A percentile compares a stretch with the other conserved stretches of the same genome.
phyloP scores from a whole-genome alignment of 2,113 vertebrate genomes.

The Epinephelus fuscoguttatus region DNA sequence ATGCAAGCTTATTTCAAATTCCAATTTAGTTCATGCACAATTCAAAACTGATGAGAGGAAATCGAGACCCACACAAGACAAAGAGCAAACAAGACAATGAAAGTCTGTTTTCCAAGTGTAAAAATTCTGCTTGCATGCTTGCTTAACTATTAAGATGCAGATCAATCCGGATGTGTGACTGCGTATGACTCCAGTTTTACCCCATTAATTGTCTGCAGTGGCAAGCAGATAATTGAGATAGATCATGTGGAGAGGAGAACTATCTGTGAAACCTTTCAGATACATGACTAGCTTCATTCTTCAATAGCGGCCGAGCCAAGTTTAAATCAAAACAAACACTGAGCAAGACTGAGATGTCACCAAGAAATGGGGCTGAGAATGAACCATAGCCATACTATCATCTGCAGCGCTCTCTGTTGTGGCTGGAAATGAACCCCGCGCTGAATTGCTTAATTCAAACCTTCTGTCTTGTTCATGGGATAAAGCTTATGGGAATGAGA shows the following conservation, averaged over 20 bases:
- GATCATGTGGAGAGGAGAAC: neutral
- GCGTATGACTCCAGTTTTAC: neutral
- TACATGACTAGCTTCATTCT: neutral
- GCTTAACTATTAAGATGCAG: neutral
- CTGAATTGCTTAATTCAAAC: slow-evolving; percentile 68
- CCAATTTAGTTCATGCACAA: slow-evolving; percentile 1
- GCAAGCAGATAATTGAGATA: neutral
- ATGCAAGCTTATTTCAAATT: neutral
- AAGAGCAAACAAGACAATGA: neutral
- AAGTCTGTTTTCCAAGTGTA: neutral
- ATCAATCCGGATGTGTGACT: neutral
- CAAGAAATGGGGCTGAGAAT: neutral
- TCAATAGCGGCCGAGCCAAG: neutral
- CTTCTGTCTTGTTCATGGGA: slow-evolving; percentile 61
- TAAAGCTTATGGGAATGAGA: slow-evolving; percentile 57
- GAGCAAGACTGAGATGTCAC: neutral
- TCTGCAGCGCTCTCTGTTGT: slow-evolving; percentile 42
- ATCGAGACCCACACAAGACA: neutral
- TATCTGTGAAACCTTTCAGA: slow-evolving; percentile 2
- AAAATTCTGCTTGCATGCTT: neutral
- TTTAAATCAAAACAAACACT: slow-evolving; percentile 26
- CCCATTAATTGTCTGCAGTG: slow-evolving; percentile 11
- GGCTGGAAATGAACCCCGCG: slow-evolving; percentile 56
- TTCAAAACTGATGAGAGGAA: neutral
- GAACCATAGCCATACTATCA: neutral